Base-by-base conservation (phyloP, 2,888 invertebrate species). In the Xylota sylvarum region DNA sequence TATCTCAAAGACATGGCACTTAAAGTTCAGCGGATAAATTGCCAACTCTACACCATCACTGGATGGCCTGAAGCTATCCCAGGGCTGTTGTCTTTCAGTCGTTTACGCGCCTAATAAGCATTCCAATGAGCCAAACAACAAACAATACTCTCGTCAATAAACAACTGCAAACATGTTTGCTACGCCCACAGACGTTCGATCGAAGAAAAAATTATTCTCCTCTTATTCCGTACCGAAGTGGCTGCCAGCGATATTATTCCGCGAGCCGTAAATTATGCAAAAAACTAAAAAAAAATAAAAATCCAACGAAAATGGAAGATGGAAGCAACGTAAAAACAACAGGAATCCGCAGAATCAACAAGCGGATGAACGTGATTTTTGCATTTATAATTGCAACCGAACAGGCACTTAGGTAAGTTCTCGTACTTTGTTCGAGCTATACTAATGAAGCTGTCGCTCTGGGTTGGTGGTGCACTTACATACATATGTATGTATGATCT, bases 341-440 rank as follows among this genome's bases (percentile, higher is more conserved):
- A 52, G 60, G 50, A 50, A 78, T 69, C 52, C 58, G 32, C 50
- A n/a, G 40, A 77, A 14, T 23, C 62, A 70, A 52, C 52, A 55
- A 32, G 67, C 60, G 78, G 78, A 69, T 78, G 70, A 70, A 62
- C 69, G 62, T 62, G 78, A 69, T 60, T 70, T 70, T 78, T 70
- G 78, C 69, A 78, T 78, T 70, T 70, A 62, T 70, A 69, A 78
- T 69, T 70, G 69, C 52, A 60, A 17, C 43, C 14, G 23, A 46
- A 55, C 55, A 14, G 50, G 35, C 64, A 77, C 58, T 50, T 50
- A n/a, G 65, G 12, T 50, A 60, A 50, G 78, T 78, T 78, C 78
- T 78, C 58, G 52, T 62, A 69, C 46, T 43, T 69, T 50, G 37
- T 9, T 10, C 50, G 43, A 48, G 46, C 62, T 64, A 56, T 58